phyloP scores from a whole-genome alignment of 1,140 invertebrate genomes.

The Zaprionus ornatus region DNA sequence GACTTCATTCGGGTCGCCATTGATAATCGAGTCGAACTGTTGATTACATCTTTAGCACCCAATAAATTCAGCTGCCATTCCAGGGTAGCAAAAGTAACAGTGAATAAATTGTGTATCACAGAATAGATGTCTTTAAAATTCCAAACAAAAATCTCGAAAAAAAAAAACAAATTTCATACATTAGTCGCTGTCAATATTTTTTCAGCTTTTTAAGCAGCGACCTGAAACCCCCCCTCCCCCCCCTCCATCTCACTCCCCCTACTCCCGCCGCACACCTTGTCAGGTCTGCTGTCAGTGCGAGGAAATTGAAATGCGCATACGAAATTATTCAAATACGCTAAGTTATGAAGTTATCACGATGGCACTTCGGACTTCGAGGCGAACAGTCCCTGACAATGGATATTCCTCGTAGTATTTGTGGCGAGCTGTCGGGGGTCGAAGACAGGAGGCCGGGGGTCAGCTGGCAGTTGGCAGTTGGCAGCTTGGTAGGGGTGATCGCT shows the following conservation, averaged over 20 bases:
- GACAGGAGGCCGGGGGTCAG: background rate
- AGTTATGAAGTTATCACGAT: conserved; percentile 83
- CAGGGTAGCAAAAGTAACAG: conserved; percentile 42
- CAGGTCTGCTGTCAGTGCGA: conserved; percentile 56
- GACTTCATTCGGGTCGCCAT: conserved; percentile 21
- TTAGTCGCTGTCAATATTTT: conserved; percentile 75
- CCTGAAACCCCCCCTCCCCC: background rate
- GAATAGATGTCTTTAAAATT: conserved; percentile 40
- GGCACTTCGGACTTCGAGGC: conserved; percentile 52
- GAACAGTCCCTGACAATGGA: conserved; percentile 66
- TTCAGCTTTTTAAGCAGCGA: conserved; percentile 39
- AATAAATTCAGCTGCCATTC: conserved; percentile 37
- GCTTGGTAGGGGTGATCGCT: conserved; percentile 7
- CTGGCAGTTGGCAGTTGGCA: too few relatives aligned
- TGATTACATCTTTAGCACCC: conserved; percentile 47
- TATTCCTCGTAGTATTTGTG: conserved; percentile 51
- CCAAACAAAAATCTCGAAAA: conserved; percentile 14
- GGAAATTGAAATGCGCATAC: conserved; percentile 80
- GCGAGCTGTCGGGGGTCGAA: conserved; percentile 44
- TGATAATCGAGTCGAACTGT: conserved; percentile 18
- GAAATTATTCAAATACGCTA: conserved; percentile 79
- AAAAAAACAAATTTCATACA: conserved; percentile 52
- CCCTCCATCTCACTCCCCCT: background rate
- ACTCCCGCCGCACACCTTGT: background rate
- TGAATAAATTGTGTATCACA: conserved; percentile 39